These are phyloP conservation scores for Oegoconia quadripuncta DNA, from an alignment of 2,888 invertebrate species.

Conservation along the genomic window DNA sequence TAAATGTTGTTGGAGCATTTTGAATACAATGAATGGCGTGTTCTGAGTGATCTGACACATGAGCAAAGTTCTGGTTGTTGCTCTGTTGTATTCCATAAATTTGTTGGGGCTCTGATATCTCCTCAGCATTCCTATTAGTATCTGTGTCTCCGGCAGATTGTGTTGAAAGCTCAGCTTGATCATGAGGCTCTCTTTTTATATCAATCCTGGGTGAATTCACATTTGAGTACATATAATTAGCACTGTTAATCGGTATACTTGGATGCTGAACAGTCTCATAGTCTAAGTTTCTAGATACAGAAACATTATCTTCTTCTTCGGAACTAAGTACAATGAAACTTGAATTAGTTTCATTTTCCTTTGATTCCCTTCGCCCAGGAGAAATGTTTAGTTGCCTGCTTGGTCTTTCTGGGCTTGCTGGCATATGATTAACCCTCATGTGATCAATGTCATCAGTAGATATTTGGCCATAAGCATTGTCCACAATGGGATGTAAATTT, in stretches of 20 bases:
- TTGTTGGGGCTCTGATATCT: constrained; percentile 9
- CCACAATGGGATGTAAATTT: constrained; percentile 26
- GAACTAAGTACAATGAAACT: constrained; percentile 72
- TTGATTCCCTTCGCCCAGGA: constrained; percentile 60
- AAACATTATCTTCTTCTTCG: constrained; percentile 65
- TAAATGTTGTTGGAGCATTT: constrained; percentile 19
- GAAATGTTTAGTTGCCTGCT: constrained; percentile 68
- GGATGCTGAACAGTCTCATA: not conserved
- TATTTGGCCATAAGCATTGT: constrained; percentile 27
- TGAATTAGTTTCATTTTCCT: constrained; percentile 49
- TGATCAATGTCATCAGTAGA: constrained; percentile 17
- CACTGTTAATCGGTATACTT: not conserved
- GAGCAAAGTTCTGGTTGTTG: constrained; percentile 20
- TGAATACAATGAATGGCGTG: constrained; percentile 17
- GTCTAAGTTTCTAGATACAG: constrained; percentile 44
- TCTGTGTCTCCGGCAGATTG: constrained; percentile 27
- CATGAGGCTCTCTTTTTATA: constrained; percentile 52
- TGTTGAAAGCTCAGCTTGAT: constrained; percentile 30
- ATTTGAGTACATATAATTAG: not conserved
- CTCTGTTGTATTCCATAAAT: constrained; percentile 21
- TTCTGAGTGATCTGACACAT: constrained; percentile 17
- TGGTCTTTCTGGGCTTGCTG: constrained; percentile 54
- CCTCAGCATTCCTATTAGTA: constrained; percentile 21
- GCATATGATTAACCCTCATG: constrained; percentile 22
- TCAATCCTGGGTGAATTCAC: constrained; percentile 27